These are phyloP conservation scores for Synergus itoensis DNA, from an alignment of 2,888 invertebrate genomes.

Conservation along the genomic window DNA sequence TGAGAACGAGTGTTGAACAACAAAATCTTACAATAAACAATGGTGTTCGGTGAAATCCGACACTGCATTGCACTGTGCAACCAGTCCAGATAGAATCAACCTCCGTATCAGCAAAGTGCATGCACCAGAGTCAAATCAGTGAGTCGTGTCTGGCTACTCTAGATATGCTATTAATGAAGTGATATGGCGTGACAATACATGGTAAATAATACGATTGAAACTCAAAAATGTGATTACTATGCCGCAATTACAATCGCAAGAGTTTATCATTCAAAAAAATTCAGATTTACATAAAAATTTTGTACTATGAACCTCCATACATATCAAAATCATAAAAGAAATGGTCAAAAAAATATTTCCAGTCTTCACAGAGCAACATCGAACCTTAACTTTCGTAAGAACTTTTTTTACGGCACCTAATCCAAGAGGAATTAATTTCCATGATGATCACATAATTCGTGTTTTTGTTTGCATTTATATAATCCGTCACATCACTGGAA, in stretches of 20 bases:
- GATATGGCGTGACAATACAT: background rate
- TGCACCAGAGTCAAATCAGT: background rate
- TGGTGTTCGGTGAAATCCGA: slow-evolving; percentile 10
- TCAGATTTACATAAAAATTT: no score
- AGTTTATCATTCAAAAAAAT: no score
- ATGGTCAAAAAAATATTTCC: no score
- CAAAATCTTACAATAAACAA: slow-evolving; percentile 37
- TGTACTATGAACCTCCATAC: no score
- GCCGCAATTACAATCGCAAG: background rate
- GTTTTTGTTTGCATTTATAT: slow-evolving; percentile 9
- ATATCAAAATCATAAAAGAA: no score
- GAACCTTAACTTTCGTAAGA: background rate
- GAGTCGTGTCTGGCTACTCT: background rate
- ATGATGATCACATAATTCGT: background rate
- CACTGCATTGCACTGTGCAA: background rate
- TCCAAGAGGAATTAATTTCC: slow-evolving; percentile 24
- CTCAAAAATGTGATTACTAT: no score
- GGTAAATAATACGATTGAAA: background rate
- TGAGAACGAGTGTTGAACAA: slow-evolving; percentile 34
- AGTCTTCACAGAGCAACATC: no score
- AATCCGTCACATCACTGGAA: slow-evolving; percentile 9
- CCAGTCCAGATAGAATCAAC: slow-evolving; percentile 24
- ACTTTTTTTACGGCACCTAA: background rate
- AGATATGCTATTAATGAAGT: slow-evolving; percentile 1
- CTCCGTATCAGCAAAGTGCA: slow-evolving; percentile 19